Evolutionary conservation across 2,888 invertebrate species (phyloP).

Genomic region (Orthosia incerta): DNA sequence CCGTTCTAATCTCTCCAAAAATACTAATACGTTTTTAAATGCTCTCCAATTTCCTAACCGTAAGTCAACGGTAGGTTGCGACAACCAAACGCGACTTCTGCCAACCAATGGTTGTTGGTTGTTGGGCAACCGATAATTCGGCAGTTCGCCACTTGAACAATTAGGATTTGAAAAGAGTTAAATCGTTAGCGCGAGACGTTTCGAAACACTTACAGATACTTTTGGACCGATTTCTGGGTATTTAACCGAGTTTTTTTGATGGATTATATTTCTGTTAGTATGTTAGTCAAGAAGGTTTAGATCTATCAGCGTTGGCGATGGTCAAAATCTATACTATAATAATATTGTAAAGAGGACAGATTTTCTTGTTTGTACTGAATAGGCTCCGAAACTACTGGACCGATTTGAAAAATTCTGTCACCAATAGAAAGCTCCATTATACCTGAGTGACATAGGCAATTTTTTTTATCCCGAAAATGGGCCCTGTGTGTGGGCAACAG

Average conservation of each 20-base stretch:
- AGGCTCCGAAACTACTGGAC: too few relatives aligned
- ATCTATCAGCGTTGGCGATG: too few relatives aligned
- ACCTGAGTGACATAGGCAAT: too few relatives aligned
- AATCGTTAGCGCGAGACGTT: slow-evolving; percentile 71
- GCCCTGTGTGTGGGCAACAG: too few relatives aligned
- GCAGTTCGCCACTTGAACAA: slow-evolving; percentile 78
- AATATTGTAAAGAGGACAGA: too few relatives aligned
- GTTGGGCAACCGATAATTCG: slow-evolving; percentile 76
- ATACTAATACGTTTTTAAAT: slow-evolving; percentile 73
- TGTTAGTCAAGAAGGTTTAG: not conserved
- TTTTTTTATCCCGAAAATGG: too few relatives aligned
- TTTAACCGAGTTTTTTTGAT: slow-evolving; percentile 43
- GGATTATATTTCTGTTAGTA: slow-evolving; percentile 17
- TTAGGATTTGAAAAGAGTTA: slow-evolving; percentile 71
- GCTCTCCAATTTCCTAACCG: slow-evolving; percentile 67
- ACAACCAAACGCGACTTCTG: slow-evolving; percentile 59
- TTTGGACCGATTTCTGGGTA: slow-evolving; percentile 52
- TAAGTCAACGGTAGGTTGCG: slow-evolving; percentile 68
- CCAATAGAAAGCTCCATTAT: too few relatives aligned
- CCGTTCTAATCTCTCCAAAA: slow-evolving; percentile 13
- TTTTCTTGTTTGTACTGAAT: too few relatives aligned
- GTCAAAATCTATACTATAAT: too few relatives aligned
- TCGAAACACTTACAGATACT: slow-evolving; percentile 53
- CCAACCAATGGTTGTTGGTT: slow-evolving; percentile 63
- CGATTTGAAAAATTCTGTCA: too few relatives aligned